Percentiles rank a stretch among this genome's conserved stretches.
phyloP scores from a whole-genome alignment of 2,888 invertebrate species.

The Rhagonycha lutea region DNA sequence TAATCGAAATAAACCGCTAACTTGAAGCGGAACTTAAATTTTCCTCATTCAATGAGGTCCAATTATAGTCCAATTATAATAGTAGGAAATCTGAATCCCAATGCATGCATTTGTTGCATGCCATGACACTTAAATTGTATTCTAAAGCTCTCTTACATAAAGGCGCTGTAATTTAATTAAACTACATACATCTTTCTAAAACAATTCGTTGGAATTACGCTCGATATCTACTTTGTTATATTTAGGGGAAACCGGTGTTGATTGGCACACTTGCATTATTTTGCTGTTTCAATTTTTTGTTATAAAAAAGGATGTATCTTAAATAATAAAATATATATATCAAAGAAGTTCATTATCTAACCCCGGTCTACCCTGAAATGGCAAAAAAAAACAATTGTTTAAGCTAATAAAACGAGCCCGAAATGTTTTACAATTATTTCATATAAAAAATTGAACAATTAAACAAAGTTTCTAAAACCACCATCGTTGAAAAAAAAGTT shows the following conservation, averaged over 20 bases:
- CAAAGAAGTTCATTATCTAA: no score
- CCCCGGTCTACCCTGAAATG: no score
- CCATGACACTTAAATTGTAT: background rate
- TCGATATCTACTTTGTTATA: background rate
- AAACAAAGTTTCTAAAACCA: background rate
- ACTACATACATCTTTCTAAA: background rate
- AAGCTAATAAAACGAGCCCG: no score
- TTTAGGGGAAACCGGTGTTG: background rate
- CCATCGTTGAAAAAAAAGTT: background rate
- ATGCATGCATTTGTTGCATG: background rate
- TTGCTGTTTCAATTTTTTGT: no score
- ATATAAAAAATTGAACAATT: background rate
- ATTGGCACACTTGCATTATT: no score
- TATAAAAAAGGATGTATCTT: no score
- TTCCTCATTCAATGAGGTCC: background rate
- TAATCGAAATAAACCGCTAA: background rate
- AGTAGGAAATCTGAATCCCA: no score
- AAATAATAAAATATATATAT: no score
- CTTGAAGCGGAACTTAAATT: background rate
- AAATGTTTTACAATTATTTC: background rate
- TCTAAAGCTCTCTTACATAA: background rate
- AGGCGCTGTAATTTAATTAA: background rate
- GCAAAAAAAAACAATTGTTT: background rate
- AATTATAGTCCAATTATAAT: no score
- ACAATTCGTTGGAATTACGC: background rate